phyloP scores from a whole-genome alignment of 2,113 vertebrate genomes.

The Corydoras maculifer region DNA sequence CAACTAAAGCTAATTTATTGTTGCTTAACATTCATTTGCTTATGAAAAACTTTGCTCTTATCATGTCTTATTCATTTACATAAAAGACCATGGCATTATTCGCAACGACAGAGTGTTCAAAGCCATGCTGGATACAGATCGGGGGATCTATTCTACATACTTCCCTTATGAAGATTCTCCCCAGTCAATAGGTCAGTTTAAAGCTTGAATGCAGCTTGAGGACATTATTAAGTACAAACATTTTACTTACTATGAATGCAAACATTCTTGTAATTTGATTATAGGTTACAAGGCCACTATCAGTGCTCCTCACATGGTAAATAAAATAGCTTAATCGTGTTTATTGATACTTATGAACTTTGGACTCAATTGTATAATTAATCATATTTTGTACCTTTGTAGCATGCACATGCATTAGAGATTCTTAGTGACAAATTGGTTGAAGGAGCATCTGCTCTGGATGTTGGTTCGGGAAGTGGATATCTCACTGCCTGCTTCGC shows the following conservation, averaged over 20 bases:
- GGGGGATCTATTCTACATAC: slow-evolving; percentile 74
- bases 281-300: slow-evolving; percentile 85
- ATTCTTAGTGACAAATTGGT: slow-evolving; percentile 76
- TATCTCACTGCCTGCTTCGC: slow-evolving; percentile 86
- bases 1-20: not conserved
- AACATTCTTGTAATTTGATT: slow-evolving; percentile 16
- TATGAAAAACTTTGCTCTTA: not conserved
- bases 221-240: too few species aligned
- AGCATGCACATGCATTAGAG: slow-evolving; percentile 74
- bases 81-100: slow-evolving; percentile 80
- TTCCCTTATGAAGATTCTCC: slow-evolving; percentile 84
- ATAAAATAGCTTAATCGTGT: slow-evolving; percentile 27
- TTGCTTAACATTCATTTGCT: too few species aligned
- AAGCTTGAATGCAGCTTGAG: too few species aligned
- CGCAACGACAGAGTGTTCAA: slow-evolving; percentile 73
- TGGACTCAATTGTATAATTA: too few species aligned
- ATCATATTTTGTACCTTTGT: not conserved
- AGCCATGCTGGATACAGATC: slow-evolving; percentile 77
- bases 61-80: slow-evolving; percentile 21
- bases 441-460: slow-evolving; percentile 60
- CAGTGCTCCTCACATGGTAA: slow-evolving; percentile 89
- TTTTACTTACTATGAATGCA: too few species aligned
- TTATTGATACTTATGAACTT: not conserved
- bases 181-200: slow-evolving; percentile 75
- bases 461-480: slow-evolving; percentile 72